These are phyloP conservation scores for Cordilura impudica DNA, from an alignment of 2,888 invertebrate species.

Conservation along the genomic window DNA sequence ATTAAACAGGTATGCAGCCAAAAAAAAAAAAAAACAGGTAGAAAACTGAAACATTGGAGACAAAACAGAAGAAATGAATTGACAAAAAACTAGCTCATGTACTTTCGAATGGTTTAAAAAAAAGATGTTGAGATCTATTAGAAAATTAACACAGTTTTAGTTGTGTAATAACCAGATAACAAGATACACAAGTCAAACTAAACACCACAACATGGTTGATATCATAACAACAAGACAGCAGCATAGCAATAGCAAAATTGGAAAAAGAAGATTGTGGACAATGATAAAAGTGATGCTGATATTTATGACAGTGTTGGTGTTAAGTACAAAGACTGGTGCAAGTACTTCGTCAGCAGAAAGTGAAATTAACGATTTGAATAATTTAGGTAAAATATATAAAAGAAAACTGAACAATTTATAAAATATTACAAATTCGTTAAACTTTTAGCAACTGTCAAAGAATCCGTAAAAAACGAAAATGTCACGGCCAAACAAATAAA, in stretches of 20 bases:
- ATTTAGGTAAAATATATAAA: conserved; percentile 28
- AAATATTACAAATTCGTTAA: not conserved
- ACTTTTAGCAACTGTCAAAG: not conserved
- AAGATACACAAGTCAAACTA: conserved; percentile 45
- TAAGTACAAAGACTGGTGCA: conserved; percentile 13
- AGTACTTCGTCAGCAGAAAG: conserved; percentile 33
- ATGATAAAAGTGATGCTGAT: not conserved
- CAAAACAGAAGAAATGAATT: conserved; percentile 18
- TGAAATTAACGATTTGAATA: conserved; percentile 48
- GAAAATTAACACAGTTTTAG: conserved; percentile 48
- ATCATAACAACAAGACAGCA: conserved; percentile 7
- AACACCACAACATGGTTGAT: conserved; percentile 15
- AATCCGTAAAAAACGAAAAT: not conserved
- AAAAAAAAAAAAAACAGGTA: conserved; percentile 21
- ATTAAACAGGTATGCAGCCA: conserved; percentile 3
- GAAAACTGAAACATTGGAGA: not conserved
- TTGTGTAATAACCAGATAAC: conserved; percentile 61
- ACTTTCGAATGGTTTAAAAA: not conserved
- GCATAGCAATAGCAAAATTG: not conserved
- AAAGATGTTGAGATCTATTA: conserved; percentile 40
- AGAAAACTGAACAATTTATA: not conserved
- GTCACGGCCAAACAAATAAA: conserved; percentile 6
- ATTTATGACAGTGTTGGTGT: conserved; percentile 15
- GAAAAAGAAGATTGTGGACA: conserved; percentile 10
- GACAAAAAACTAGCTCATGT: conserved; percentile 13